Evolutionary conservation across 1,140 invertebrate genomes (phyloP).

Genomic region (Tetramorium parvispinum): DNA sequence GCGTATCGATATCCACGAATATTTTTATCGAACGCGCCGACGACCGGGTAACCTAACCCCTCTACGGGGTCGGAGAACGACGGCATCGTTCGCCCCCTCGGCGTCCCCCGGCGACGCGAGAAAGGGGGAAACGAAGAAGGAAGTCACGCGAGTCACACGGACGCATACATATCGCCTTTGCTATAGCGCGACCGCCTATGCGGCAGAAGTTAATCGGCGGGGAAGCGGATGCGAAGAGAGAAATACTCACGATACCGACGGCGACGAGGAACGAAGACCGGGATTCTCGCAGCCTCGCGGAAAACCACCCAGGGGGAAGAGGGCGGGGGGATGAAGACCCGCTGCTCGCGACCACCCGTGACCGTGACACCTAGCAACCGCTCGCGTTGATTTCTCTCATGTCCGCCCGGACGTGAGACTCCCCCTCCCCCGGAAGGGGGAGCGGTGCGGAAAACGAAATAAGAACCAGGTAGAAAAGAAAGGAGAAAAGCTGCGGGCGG

Average conservation of each 20-base stretch:
- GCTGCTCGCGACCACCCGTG: conserved; percentile 41
- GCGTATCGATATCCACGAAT: conserved; percentile 62
- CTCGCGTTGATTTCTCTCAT: conserved; percentile 27
- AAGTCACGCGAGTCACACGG: not conserved
- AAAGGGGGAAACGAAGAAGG: not conserved
- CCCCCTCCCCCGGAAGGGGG: not conserved
- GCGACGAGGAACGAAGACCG: not conserved
- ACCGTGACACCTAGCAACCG: conserved; percentile 48
- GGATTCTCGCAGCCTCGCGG: not conserved
- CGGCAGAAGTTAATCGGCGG: not conserved
- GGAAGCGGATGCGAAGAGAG: not conserved
- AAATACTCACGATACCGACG: not conserved
- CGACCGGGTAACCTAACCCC: conserved; percentile 17
- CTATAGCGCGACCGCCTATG: not conserved
- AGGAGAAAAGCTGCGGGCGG: not conserved
- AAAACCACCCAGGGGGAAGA: not conserved
- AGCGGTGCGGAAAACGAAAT: no score
- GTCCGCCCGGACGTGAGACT: not conserved
- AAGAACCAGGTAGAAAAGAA: not conserved
- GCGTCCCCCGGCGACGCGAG: not conserved
- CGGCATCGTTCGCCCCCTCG: no score
- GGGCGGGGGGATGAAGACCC: not conserved
- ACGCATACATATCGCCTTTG: not conserved
- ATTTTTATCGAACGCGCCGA: conserved; percentile 57
- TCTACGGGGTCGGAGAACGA: not conserved